phyloP scores from a whole-genome alignment of 2,888 invertebrate genomes.

The Rotaria magnacalcarata region DNA sequence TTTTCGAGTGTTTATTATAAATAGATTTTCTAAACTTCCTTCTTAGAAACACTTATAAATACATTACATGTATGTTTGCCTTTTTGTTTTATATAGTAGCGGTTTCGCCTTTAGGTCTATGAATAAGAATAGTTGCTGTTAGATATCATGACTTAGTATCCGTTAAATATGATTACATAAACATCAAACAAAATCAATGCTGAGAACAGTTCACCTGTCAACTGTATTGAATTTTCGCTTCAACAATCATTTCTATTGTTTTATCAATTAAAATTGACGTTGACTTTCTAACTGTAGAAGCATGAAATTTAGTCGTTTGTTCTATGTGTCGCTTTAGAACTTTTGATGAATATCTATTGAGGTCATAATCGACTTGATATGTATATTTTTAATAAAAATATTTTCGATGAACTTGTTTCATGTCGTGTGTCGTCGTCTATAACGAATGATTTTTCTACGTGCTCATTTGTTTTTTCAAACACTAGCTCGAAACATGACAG shows the following conservation, averaged over 20 bases:
- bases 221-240: background rate
- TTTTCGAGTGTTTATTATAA: no score
- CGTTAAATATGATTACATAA: slow-evolving; percentile 12
- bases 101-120: no score
- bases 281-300: background rate
- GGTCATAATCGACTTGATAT: background rate
- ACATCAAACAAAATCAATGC: background rate
- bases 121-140: no score
- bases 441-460: background rate
- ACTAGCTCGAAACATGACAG: background rate
- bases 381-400: background rate
- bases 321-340: background rate
- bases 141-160: slow-evolving; percentile 1
- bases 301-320: background rate
- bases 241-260: background rate
- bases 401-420: background rate
- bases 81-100: no score
- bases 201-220: background rate
- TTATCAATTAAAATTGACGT: background rate
- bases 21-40: no score
- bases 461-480: background rate
- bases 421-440: background rate
- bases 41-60: no score
- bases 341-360: background rate
- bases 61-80: no score